phyloP scores from a whole-genome alignment of 2,888 invertebrate genomes.

The Drosophila setosimentum region DNA sequence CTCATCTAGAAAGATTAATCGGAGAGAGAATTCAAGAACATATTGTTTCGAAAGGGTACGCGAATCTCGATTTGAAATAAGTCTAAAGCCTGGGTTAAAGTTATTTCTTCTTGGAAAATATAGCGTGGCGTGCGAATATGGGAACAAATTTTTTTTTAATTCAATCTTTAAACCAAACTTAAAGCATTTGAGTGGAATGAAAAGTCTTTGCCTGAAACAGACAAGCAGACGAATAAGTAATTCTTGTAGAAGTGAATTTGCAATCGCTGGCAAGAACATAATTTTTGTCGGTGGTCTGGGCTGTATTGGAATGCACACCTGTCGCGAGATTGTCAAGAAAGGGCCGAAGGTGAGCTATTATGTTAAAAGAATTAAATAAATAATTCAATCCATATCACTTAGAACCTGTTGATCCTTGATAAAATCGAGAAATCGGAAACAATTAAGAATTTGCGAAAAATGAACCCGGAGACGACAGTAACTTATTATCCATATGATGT shows the following conservation, averaged over 20 bases:
- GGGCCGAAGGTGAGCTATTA: slow-evolving; percentile 49
- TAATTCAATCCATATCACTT: not conserved
- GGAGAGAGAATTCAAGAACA: not conserved
- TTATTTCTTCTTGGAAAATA: not conserved
- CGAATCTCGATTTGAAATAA: not conserved
- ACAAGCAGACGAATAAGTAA: not conserved
- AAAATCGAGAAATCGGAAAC: slow-evolving; percentile 58
- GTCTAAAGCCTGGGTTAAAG: not conserved
- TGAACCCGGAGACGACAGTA: slow-evolving; percentile 52
- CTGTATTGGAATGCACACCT: slow-evolving; percentile 78
- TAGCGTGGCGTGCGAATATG: not conserved
- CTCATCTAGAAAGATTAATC: not conserved
- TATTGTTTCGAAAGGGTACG: not conserved
- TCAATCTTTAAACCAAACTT: not conserved
- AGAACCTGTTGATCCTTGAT: slow-evolving; percentile 79
- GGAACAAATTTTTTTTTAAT: not conserved
- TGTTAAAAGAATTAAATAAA: not conserved
- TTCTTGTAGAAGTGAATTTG: slow-evolving; percentile 9
- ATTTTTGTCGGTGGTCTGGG: slow-evolving; percentile 77
- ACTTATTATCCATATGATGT: slow-evolving; percentile 71
- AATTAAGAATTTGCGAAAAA: slow-evolving; percentile 23
- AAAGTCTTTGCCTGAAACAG: not conserved
- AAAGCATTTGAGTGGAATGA: not conserved
- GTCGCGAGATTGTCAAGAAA: slow-evolving; percentile 58
- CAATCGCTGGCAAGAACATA: slow-evolving; percentile 68